Evolutionary conservation across 2,113 vertebrate genomes (phyloP).

Genomic region (Tiliqua scincoides): DNA sequence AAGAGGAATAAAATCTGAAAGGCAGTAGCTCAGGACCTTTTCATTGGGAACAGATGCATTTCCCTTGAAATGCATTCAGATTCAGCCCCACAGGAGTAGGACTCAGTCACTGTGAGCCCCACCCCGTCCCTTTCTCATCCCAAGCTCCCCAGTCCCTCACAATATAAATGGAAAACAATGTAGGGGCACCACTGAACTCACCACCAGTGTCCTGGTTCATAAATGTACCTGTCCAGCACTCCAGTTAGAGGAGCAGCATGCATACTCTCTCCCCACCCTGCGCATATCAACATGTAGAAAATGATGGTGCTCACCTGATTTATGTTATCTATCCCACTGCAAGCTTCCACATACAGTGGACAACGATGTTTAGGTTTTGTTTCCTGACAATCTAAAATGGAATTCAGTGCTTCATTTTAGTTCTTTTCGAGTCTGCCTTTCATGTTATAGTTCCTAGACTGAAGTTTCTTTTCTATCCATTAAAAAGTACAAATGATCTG

Average conservation of each 20-base stretch:
- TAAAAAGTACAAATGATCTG: neutral
- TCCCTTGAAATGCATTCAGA: neutral
- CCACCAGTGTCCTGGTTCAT: neutral
- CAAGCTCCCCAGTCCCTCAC: neutral
- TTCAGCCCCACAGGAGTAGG: neutral
- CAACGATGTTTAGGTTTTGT: too few species aligned
- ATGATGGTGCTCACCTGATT: neutral
- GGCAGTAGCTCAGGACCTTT: neutral
- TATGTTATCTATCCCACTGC: neutral
- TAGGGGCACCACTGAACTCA: neutral
- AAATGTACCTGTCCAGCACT: neutral
- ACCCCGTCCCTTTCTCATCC: neutral
- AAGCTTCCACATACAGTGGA: too few species aligned
- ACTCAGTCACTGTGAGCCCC: too few species aligned
- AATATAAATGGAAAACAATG: neutral
- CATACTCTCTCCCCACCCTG: neutral
- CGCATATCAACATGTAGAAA: neutral
- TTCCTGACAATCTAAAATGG: neutral
- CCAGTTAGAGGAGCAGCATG: neutral
- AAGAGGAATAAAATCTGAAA: neutral
- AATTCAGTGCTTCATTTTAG: too few species aligned
- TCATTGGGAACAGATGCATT: neutral
- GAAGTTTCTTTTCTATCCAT: neutral
- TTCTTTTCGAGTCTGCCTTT: neutral
- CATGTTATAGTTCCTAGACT: neutral